These are phyloP conservation scores for Nibea coibor DNA, from an alignment of 2,113 vertebrate genomes.

Conservation along the genomic window DNA sequence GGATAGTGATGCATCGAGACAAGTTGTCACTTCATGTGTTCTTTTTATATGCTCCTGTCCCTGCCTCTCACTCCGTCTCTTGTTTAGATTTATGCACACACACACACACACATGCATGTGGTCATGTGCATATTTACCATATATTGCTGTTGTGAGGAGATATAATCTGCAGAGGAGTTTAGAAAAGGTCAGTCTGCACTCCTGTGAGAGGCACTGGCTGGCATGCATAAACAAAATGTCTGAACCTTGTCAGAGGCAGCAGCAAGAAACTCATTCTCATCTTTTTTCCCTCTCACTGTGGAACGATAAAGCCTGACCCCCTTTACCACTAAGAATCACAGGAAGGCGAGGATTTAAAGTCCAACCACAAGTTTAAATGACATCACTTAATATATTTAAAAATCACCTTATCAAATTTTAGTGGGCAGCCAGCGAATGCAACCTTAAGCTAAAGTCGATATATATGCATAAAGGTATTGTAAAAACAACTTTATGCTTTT, in stretches of 20 bases:
- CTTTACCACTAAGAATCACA: background rate
- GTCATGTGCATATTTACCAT: background rate
- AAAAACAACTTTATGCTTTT: background rate
- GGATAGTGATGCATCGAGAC: background rate
- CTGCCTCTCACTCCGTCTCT: constrained; percentile 11
- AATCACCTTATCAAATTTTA: background rate
- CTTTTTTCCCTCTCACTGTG: background rate
- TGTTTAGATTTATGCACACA: constrained; percentile 32
- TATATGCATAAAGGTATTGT: background rate
- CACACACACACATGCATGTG: background rate
- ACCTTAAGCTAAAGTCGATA: background rate
- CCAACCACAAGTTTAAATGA: background rate
- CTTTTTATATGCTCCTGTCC: constrained; percentile 25
- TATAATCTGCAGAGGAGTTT: constrained; percentile 52
- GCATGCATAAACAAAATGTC: constrained; percentile 61
- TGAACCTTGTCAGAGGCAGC: constrained; percentile 44
- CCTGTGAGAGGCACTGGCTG: constrained; percentile 48
- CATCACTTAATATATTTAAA: background rate
- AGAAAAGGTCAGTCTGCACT: constrained; percentile 65
- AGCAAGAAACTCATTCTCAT: constrained; percentile 30
- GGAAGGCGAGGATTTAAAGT: background rate
- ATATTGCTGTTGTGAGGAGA: constrained; percentile 37
- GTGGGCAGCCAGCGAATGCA: background rate
- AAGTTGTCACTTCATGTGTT: constrained; percentile 34
- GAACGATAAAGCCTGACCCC: background rate